Conservation (phyloP, 2,888 invertebrate species). For the Epirrhoe tristata region DNA sequence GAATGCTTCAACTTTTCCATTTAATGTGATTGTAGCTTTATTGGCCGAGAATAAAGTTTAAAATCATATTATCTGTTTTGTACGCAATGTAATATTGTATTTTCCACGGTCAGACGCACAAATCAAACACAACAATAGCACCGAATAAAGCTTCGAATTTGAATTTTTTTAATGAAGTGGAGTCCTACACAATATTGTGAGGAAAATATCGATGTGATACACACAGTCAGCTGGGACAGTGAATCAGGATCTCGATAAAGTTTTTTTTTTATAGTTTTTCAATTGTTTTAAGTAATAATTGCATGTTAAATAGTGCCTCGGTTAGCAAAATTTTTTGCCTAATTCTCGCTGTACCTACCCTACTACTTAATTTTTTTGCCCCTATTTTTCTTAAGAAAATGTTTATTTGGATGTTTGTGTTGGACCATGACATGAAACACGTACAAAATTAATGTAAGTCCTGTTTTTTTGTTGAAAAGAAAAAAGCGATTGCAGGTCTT, state of each 20-base stretch:
- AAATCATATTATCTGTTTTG: conserved; percentile 49
- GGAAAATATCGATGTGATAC: conserved; percentile 69
- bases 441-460: no score
- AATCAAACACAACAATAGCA: conserved; percentile 76
- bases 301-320: no score
- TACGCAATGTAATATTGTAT: conserved; percentile 63
- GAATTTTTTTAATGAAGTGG: conserved; percentile 81
- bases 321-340: no score
- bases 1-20: conserved; percentile 44
- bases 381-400: no score
- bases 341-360: no score
- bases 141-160: conserved; percentile 77
- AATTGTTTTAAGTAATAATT: not conserved
- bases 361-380: no score
- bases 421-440: no score
- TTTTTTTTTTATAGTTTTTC: not conserved
- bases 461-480: no score
- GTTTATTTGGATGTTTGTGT: no score
- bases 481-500: no score
- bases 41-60: conserved; percentile 49
- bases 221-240: conserved; percentile 45
- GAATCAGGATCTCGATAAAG: not conserved
- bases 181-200: conserved; percentile 73
- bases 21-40: conserved; percentile 51
- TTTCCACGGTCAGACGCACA: conserved; percentile 74